Conservation (phyloP, 2,797 vertebrate genomes). For the Urophycis tenuis region DNA sequence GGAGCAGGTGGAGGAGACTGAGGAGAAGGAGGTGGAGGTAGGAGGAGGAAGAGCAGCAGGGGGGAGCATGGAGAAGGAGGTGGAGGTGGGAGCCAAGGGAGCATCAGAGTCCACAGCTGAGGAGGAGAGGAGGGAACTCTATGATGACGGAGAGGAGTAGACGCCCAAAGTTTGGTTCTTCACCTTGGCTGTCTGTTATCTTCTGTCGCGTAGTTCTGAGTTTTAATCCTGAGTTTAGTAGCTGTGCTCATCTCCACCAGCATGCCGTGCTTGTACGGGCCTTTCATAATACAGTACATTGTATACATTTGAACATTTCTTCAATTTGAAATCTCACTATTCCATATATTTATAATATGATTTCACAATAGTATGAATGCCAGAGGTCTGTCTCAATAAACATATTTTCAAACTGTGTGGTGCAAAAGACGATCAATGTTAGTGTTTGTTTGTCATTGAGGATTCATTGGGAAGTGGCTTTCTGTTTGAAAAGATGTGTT, state of each 20-base stretch:
- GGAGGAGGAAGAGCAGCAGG: constrained; percentile 7
- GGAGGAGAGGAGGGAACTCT: constrained; percentile 46
- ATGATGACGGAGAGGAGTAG: constrained; percentile 53
- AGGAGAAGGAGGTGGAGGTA: constrained; percentile 20
- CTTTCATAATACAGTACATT: constrained; percentile 15
- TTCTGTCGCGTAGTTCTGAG: constrained; percentile 37
- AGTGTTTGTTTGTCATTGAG: background rate
- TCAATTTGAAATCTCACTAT: constrained; percentile 20
- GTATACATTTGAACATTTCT: constrained; percentile 8
- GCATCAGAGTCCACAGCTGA: background rate
- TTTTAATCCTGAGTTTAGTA: background rate
- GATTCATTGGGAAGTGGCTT: background rate
- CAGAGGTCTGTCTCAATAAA: constrained; percentile 10
- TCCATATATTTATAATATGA: constrained; percentile 15
- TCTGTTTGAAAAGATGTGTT: constrained; percentile 20
- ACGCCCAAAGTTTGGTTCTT: constrained; percentile 10
- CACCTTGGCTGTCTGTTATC: constrained; percentile 45
- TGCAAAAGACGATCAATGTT: constrained; percentile 13
- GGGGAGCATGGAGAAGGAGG: constrained; percentile 45
- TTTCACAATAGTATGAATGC: background rate
- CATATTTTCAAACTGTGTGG: constrained; percentile 14
- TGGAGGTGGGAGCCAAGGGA: constrained; percentile 29
- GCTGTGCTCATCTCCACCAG: constrained; percentile 48
- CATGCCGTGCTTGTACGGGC: constrained; percentile 41
- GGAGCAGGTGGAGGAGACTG: constrained; percentile 65